Evolutionary conservation across 2,888 invertebrate species (phyloP).

Genomic region (Acrobasis consociella): DNA sequence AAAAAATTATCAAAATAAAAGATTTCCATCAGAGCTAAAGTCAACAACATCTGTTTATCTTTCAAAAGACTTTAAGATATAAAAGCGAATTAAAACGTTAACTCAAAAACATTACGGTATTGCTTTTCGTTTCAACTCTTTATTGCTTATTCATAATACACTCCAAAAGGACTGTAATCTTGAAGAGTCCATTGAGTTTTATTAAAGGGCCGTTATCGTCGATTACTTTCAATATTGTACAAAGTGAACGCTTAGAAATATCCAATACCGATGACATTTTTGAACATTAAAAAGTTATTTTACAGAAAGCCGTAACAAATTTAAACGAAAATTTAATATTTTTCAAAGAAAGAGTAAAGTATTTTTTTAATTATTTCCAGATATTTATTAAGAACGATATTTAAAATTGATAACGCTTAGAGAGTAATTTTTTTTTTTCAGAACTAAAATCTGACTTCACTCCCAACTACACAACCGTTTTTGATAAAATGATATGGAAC

Average conservation of each 20-base stretch:
- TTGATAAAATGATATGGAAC: no score
- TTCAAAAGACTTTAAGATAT: neutral
- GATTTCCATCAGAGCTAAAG: no score
- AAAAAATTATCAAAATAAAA: no score
- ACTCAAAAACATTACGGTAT: neutral
- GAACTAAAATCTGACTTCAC: no score
- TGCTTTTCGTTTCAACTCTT: neutral
- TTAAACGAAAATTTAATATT: neutral
- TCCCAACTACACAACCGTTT: no score
- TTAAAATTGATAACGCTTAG: no score
- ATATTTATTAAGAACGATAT: neutral
- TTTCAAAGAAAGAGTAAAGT: no score
- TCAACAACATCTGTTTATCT: neutral
- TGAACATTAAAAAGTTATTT: neutral
- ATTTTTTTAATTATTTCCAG: neutral
- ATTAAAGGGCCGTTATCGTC: constrained; percentile 5
- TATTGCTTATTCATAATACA: neutral
- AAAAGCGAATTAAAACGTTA: neutral
- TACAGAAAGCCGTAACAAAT: neutral
- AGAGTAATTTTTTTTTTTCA: no score
- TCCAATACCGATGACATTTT: neutral
- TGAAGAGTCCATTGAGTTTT: constrained; percentile 8
- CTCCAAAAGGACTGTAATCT: constrained; percentile 12
- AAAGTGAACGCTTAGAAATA: constrained; percentile 22
- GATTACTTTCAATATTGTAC: constrained; percentile 14